A percentile compares a stretch with the other conserved stretches of the same genome.
Conservation (phyloP, 2,888 invertebrate species). For the Tenthredo amoena region DNA sequence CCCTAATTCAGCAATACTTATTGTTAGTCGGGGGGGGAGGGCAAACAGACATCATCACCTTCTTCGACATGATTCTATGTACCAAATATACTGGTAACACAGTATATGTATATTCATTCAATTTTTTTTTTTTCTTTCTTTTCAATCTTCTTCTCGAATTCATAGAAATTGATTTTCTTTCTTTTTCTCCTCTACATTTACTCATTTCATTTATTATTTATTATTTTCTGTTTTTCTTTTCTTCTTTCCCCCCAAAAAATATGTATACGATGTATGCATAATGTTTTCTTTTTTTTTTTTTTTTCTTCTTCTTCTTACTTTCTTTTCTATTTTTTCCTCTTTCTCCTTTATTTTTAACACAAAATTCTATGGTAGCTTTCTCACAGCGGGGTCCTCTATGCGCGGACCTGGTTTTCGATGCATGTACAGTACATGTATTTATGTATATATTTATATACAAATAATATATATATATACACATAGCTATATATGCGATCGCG, state of each 20-base stretch:
- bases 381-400: neutral
- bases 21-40: neutral
- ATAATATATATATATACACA: neutral
- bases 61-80: neutral
- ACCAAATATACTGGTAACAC: neutral
- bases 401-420: neutral
- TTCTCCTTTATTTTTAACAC: constrained; percentile 7
- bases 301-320: constrained; percentile 47
- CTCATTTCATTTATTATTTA: neutral
- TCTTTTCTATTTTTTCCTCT: neutral
- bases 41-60: neutral
- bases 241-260: neutral
- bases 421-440: neutral
- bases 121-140: constrained; percentile 53
- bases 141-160: constrained; percentile 14
- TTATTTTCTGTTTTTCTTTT: constrained; percentile 52
- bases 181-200: neutral
- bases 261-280: neutral
- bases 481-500: neutral
- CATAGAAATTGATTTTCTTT: neutral
- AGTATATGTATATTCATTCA: neutral
- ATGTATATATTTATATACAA: neutral
- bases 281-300: constrained; percentile 45
- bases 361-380: constrained; percentile 31
- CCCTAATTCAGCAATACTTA: neutral